Evolutionary conservation across 2,113 vertebrate genomes (phyloP), one percentile per base, ranked within the genome.

Genomic region (Neotoma lepida): DNA sequence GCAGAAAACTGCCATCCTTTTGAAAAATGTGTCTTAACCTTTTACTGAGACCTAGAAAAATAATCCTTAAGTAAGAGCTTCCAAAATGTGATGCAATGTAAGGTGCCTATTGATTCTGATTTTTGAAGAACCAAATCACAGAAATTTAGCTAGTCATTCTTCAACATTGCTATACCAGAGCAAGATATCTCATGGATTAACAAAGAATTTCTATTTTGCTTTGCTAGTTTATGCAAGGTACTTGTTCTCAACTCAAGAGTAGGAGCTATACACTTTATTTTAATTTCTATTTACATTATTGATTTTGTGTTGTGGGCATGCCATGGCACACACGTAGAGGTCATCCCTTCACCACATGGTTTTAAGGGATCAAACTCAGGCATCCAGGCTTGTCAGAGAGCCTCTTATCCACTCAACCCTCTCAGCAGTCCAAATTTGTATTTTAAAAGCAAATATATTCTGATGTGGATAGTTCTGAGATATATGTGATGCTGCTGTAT

Each of bases 401-500:
- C 17, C 58, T 64, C 8, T 33, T 85, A 64, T 20, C 41, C 28
- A 44, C 9, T 35, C 15, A 33, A 64, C 39, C 14, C 28, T 12
- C 28, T 44, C 39, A 44, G 12, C 4, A 85, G 9, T 64, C 26
- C 41, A 85, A 64, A 51, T 68, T 10, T 35, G 10, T 49, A 66
- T 87, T 39, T 71, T 87, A 54, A 71, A 84, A 84, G 30, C 41
- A 80, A 94, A 84, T 18, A 91, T 54, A 91, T 18, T 89, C 18
- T 86, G 44, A 88, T 64, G 9, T 26, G 18, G 18, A 9, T 26
- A 64, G 22, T 82, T 54, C 26, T 73, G 49, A 78, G 51, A 89
- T 33, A 66, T 9, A 81, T 56, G 35, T 15, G 84, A 74, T 58
- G 89, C 1, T 81, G 28, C 2, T 24, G 56, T 88, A 80, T 91